Conservation (phyloP, 2,113 vertebrate genomes). For the Colius striatus region DNA sequence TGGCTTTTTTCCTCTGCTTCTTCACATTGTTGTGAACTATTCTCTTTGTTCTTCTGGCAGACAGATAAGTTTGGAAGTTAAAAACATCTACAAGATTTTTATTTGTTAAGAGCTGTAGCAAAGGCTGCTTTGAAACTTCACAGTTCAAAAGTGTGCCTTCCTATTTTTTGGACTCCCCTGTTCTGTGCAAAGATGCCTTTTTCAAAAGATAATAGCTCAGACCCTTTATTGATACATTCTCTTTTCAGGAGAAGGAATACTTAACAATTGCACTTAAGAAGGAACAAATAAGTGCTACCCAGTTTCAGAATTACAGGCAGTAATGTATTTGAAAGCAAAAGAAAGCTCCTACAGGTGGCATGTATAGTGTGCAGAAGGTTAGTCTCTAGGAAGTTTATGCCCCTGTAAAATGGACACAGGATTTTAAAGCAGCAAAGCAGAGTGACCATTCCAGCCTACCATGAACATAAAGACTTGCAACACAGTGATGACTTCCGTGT, state of each 20-base stretch:
- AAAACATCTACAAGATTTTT: no score
- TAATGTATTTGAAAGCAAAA: neutral
- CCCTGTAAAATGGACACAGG: neutral
- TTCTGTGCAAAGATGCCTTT: neutral
- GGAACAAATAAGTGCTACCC: neutral
- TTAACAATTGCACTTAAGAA: neutral
- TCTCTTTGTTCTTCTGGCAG: conserved; percentile 42
- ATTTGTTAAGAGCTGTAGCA: neutral
- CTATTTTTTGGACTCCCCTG: neutral
- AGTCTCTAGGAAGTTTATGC: neutral
- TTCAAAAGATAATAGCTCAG: neutral
- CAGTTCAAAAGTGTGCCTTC: neutral
- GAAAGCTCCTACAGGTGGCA: neutral
- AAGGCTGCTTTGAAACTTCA: neutral
- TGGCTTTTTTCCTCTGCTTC: neutral
- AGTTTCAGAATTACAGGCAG: neutral
- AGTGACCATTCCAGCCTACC: neutral
- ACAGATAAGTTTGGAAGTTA: neutral
- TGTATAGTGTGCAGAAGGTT: neutral
- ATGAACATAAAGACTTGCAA: neutral
- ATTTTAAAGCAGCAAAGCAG: neutral
- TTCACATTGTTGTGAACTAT: neutral
- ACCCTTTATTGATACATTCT: neutral
- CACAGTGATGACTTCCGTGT: neutral
- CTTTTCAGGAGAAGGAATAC: neutral